Evolutionary conservation across 64 coral and sea anemone genomes (phyloP).

Genomic region (Dendronephthya gigantea): DNA sequence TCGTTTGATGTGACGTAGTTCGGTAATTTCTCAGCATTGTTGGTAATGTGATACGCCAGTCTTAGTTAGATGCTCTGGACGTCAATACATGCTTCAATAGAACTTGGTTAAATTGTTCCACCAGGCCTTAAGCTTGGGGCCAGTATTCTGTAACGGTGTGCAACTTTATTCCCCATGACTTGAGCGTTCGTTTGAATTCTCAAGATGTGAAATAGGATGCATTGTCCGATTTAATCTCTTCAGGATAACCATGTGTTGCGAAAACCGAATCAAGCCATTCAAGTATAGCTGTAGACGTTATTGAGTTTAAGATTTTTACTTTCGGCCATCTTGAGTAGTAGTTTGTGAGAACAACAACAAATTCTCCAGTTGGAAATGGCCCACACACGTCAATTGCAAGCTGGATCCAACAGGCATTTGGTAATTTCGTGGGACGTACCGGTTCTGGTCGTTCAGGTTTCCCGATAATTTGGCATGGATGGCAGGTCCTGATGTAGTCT

Average conservation of each 20-base stretch:
- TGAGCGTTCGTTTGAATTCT: slow-evolving; percentile 27
- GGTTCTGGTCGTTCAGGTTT: slow-evolving; percentile 4
- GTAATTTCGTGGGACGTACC: neutral
- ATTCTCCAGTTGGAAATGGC: slow-evolving; percentile 7
- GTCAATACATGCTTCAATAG: slow-evolving; percentile 12
- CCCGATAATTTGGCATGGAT: neutral
- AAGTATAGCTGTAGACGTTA: slow-evolving; percentile 29
- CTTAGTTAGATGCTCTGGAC: neutral
- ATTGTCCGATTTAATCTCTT: slow-evolving; percentile 43
- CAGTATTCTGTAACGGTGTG: slow-evolving; percentile 37
- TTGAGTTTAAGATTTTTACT: neutral
- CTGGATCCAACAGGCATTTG: neutral
- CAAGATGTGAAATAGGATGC: slow-evolving; percentile 39
- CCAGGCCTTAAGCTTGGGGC: slow-evolving; percentile 53
- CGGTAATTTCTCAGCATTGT: slow-evolving; percentile 4
- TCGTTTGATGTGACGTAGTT: neutral
- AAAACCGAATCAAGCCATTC: slow-evolving; percentile 28
- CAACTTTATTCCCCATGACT: slow-evolving; percentile 32
- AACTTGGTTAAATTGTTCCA: slow-evolving; percentile 16
- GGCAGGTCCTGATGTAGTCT: neutral
- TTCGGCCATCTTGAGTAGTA: slow-evolving; percentile 8
- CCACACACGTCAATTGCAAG: slow-evolving; percentile 1
- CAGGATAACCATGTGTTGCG: slow-evolving; percentile 36
- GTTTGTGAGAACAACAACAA: neutral
- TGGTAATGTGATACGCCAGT: neutral